Evolutionary conservation across 2,888 invertebrate genomes (phyloP).

Genomic region (Tubulanus polymorphus): DNA sequence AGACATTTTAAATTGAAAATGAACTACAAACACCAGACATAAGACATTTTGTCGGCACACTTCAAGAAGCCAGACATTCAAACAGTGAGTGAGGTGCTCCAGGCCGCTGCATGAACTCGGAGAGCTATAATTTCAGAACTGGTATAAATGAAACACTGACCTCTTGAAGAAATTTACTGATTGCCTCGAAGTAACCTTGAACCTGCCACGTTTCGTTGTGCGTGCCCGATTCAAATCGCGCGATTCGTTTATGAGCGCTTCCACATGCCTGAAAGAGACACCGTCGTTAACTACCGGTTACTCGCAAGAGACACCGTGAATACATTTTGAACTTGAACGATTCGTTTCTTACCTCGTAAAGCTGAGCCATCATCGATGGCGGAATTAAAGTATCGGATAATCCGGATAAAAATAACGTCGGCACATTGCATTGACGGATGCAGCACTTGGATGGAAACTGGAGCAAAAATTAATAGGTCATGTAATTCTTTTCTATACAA

Average conservation of each 20-base stretch:
- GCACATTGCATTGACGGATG: constrained; percentile 68
- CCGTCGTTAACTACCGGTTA: too few species aligned
- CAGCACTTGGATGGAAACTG: constrained; percentile 61
- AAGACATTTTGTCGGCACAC: too few species aligned
- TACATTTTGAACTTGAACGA: too few species aligned
- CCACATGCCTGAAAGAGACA: background rate
- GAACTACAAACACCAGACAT: too few species aligned
- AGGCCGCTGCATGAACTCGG: too few species aligned
- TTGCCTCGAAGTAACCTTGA: constrained; percentile 64
- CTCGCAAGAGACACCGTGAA: too few species aligned
- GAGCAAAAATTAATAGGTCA: constrained; percentile 20
- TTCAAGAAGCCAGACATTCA: too few species aligned
- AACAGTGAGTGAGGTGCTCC: too few species aligned
- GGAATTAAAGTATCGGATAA: constrained; percentile 83
- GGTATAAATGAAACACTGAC: constrained; percentile 30
- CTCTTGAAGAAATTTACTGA: constrained; percentile 53
- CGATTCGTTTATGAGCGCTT: constrained; percentile 66
- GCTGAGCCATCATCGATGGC: constrained; percentile 80
- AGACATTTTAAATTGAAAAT: too few species aligned
- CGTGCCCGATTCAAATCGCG: constrained; percentile 75
- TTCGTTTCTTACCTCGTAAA: constrained; percentile 63
- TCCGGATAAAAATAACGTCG: constrained; percentile 84
- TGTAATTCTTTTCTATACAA: too few species aligned
- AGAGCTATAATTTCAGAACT: background rate
- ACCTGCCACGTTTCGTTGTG: constrained; percentile 95